Percentiles rank a stretch among this genome's conserved stretches.
phyloP scores from a whole-genome alignment of 1,140 invertebrate genomes.

The Listronotus bonariensis region DNA sequence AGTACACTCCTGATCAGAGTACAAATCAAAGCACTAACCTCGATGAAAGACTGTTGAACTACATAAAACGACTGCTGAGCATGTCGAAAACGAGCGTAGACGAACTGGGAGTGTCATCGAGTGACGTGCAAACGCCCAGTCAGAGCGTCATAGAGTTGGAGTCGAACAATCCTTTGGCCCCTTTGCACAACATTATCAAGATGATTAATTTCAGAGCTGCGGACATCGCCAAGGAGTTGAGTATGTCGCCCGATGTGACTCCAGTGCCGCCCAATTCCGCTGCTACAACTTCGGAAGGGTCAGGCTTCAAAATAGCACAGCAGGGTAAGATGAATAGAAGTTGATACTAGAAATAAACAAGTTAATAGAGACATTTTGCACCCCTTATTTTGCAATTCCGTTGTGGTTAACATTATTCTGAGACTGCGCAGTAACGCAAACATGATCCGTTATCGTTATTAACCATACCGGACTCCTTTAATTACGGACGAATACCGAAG shows the following conservation, averaged over 20 bases:
- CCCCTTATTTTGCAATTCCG: too few species aligned
- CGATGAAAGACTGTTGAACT: constrained; percentile 53
- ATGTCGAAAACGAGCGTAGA: constrained; percentile 59
- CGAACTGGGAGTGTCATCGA: constrained; percentile 59
- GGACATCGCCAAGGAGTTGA: constrained; percentile 27
- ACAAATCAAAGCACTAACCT: background rate
- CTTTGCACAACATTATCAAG: constrained; percentile 38
- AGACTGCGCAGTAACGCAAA: too few species aligned
- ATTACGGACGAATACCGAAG: too few species aligned
- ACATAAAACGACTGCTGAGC: constrained; percentile 59
- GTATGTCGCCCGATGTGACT: constrained; percentile 15
- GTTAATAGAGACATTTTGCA: too few species aligned
- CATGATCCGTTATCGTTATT: too few species aligned
- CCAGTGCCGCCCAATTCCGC: constrained; percentile 16
- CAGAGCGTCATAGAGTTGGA: constrained; percentile 56
- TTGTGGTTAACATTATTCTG: too few species aligned
- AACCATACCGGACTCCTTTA: too few species aligned
- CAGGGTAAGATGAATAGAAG: background rate
- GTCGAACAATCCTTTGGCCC: constrained; percentile 42
- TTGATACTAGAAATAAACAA: too few species aligned
- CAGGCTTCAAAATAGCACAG: background rate
- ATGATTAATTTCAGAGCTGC: constrained; percentile 25
- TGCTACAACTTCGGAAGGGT: background rate
- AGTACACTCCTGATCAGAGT: constrained; percentile 11
- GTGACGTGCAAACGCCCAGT: constrained; percentile 59